Percentiles rank a stretch among this genome's conserved stretches.
These are phyloP conservation scores for Digitonthophagus gazella DNA, from an alignment of 2,888 invertebrate genomes.

Conservation along the genomic window DNA sequence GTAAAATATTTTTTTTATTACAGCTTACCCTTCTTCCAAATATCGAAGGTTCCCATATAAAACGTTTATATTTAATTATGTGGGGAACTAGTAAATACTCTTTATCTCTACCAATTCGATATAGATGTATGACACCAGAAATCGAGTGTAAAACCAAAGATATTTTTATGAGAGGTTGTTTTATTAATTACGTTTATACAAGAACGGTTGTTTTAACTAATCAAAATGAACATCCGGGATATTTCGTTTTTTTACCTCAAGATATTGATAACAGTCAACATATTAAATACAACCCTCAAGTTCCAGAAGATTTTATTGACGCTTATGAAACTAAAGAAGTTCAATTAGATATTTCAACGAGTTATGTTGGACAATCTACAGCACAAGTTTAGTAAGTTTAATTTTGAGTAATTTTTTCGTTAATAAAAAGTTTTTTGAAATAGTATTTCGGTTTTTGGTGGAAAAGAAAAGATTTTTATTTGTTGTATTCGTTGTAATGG, in stretches of 20 bases:
- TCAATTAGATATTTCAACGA: slow-evolving; percentile 45
- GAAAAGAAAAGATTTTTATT: slow-evolving; percentile 13
- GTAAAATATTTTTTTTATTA: slow-evolving; percentile 17
- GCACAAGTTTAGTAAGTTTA: slow-evolving; percentile 23
- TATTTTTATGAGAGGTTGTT: slow-evolving; percentile 58
- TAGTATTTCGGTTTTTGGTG: slow-evolving; percentile 36
- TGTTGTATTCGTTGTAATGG: slow-evolving; percentile 58
- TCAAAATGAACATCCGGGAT: slow-evolving; percentile 54
- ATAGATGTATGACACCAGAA: slow-evolving; percentile 54
- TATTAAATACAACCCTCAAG: slow-evolving; percentile 27
- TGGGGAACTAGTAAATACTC: slow-evolving; percentile 59
- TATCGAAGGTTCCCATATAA: slow-evolving; percentile 14
- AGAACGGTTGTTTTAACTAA: slow-evolving; percentile 54
- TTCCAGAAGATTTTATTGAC: slow-evolving; percentile 51
- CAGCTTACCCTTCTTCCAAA: slow-evolving; percentile 60
- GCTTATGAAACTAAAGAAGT: slow-evolving; percentile 50
- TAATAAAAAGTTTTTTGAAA: slow-evolving; percentile 21
- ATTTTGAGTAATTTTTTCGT: not conserved
- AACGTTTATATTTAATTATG: slow-evolving; percentile 51
- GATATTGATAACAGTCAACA: not conserved
- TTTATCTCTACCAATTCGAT: slow-evolving; percentile 55
- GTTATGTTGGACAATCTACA: slow-evolving; percentile 19
- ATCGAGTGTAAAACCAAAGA: slow-evolving; percentile 54
- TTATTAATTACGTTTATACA: slow-evolving; percentile 57
- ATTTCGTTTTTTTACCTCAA: slow-evolving; percentile 34